Conservation (phyloP, 2,797 vertebrate species). For the Aldrovandia affinis region DNA sequence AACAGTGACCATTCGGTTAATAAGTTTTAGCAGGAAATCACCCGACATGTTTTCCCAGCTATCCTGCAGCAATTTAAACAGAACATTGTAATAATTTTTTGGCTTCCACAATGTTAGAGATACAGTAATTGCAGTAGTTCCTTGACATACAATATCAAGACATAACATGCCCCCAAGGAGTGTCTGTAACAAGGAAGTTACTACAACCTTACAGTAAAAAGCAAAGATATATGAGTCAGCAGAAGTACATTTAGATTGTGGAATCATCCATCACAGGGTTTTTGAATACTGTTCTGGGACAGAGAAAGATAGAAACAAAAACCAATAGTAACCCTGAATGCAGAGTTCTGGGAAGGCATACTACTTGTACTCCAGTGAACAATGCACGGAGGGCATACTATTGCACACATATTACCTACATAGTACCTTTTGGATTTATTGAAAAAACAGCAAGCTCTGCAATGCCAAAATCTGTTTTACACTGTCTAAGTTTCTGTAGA, state of each 20-base stretch:
- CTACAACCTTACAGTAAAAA: background rate
- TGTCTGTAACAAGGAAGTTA: slow-evolving; percentile 1
- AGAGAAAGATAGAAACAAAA: background rate
- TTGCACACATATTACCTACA: too few species aligned
- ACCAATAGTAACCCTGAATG: background rate
- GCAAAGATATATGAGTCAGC: background rate
- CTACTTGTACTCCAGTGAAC: background rate
- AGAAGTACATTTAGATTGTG: background rate
- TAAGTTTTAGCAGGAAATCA: too few species aligned
- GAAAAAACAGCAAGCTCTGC: too few species aligned
- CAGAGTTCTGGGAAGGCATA: background rate
- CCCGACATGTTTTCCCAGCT: too few species aligned
- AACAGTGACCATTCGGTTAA: too few species aligned
- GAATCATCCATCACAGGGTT: background rate
- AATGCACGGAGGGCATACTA: background rate
- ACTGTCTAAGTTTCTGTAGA: too few species aligned
- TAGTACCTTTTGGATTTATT: background rate
- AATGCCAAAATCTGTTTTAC: too few species aligned
- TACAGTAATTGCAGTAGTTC: background rate
- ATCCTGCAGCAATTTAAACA: too few species aligned
- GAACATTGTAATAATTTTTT: too few species aligned
- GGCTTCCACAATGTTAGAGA: background rate
- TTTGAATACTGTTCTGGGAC: background rate
- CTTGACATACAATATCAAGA: background rate
- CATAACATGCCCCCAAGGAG: background rate